A percentile compares a stretch with the other conserved stretches of the same genome.
These are phyloP conservation scores for Drosophila ironensis DNA, from an alignment of 1,140 invertebrate genomes.

Conservation along the genomic window DNA sequence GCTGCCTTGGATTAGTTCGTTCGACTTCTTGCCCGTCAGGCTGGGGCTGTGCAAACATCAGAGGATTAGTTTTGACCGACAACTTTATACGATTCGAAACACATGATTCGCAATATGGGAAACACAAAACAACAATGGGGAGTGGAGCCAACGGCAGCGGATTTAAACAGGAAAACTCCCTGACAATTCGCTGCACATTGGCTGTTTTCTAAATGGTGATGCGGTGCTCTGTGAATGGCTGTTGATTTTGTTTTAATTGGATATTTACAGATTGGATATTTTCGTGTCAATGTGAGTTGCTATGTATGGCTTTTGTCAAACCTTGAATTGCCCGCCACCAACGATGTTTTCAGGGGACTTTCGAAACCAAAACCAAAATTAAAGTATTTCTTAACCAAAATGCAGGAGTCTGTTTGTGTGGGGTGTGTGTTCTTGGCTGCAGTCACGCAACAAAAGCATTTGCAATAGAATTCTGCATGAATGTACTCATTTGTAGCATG, in stretches of 20 bases:
- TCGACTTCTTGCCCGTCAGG: slow-evolving; percentile 93
- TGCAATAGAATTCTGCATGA: too few relatives aligned
- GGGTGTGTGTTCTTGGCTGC: background rate
- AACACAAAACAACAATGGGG: slow-evolving; percentile 1
- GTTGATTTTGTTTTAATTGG: background rate
- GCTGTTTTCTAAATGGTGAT: slow-evolving; percentile 16
- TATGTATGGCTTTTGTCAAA: slow-evolving; percentile 57
- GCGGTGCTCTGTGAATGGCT: slow-evolving; percentile 10
- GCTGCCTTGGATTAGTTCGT: slow-evolving; percentile 92
- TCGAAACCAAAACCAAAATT: slow-evolving; percentile 9
- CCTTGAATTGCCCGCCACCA: slow-evolving; percentile 78
- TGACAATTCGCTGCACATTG: too few relatives aligned
- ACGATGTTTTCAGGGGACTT: slow-evolving; percentile 17
- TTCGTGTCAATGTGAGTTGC: background rate
- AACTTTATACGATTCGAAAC: background rate
- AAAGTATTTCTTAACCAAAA: too few relatives aligned
- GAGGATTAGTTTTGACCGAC: background rate
- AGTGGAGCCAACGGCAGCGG: background rate
- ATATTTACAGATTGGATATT: background rate
- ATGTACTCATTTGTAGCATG: too few relatives aligned
- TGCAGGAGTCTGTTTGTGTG: too few relatives aligned
- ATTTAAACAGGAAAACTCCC: background rate
- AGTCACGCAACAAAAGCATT: background rate
- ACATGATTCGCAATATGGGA: background rate
- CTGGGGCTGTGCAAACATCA: slow-evolving; percentile 85